Percentiles rank a stretch among this genome's conserved stretches.
These are phyloP conservation scores for Spodoptera frugiperda DNA, from an alignment of 1,140 invertebrate genomes.

Conservation along the genomic window DNA sequence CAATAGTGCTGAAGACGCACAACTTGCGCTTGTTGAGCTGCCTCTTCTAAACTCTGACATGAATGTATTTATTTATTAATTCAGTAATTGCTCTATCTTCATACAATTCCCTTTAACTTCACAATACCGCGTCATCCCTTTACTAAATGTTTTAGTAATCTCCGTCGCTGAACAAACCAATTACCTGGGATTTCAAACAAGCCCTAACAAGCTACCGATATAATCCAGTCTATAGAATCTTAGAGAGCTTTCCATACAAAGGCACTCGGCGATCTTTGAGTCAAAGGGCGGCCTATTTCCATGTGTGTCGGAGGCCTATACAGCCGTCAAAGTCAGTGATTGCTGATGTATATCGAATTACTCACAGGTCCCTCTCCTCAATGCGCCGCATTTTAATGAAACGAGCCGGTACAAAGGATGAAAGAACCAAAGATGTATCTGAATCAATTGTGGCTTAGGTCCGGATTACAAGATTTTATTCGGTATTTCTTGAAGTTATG, in stretches of 20 bases:
- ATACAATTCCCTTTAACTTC: too few species aligned
- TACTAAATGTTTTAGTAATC: too few species aligned
- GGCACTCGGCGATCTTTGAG: not conserved
- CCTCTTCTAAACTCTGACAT: too few species aligned
- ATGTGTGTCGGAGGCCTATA: not conserved
- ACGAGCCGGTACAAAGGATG: conserved; percentile 1
- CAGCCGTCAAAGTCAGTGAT: conserved; percentile 16
- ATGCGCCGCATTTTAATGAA: not conserved
- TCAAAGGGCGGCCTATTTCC: not conserved
- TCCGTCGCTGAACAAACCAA: too few species aligned
- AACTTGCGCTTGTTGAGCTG: too few species aligned
- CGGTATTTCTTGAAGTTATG: too few species aligned
- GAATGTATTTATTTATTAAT: too few species aligned
- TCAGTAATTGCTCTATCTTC: too few species aligned
- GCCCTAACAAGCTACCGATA: not conserved
- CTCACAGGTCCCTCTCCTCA: conserved; percentile 7
- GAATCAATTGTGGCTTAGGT: not conserved
- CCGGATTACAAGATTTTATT: not conserved
- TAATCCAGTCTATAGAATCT: not conserved
- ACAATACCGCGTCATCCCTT: too few species aligned
- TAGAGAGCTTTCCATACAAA: conserved; percentile 24
- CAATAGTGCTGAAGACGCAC: too few species aligned
- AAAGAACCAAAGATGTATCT: not conserved
- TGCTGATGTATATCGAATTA: conserved; percentile 41
- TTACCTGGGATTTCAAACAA: too few species aligned